Conservation (phyloP, 2,797 vertebrate species). For the Ctenosaura bakeri region DNA sequence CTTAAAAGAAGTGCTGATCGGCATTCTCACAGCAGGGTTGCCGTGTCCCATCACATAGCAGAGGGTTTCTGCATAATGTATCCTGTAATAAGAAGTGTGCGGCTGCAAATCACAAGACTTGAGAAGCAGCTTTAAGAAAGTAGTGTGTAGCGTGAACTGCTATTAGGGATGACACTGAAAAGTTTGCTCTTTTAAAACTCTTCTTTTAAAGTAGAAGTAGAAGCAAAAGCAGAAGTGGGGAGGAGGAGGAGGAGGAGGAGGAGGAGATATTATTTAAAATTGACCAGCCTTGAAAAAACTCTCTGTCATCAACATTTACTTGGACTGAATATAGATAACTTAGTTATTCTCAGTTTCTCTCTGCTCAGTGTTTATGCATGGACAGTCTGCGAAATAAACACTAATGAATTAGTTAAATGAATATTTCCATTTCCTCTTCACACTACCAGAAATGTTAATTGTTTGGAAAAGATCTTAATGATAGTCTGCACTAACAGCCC, state of each 20-base stretch:
- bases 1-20: constrained; percentile 92
- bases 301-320: constrained; percentile 67
- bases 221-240: constrained; percentile 75
- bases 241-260: neutral
- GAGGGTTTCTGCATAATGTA: constrained; percentile 87
- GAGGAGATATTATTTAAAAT: constrained; percentile 64
- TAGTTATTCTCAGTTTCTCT: constrained; percentile 56
- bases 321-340: constrained; percentile 74
- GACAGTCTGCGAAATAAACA: constrained; percentile 56
- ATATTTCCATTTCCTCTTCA: constrained; percentile 58
- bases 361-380: constrained; percentile 67
- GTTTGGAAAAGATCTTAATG: constrained; percentile 53
- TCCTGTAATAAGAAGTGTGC: constrained; percentile 84
- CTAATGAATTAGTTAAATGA: constrained; percentile 58
- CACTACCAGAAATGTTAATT: constrained; percentile 46
- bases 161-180: constrained; percentile 83
- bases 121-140: constrained; percentile 80
- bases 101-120: constrained; percentile 78
- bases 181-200: constrained; percentile 82
- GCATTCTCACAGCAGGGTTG: constrained; percentile 90
- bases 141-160: constrained; percentile 78
- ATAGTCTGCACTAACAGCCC: constrained; percentile 48
- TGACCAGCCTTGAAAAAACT: constrained; percentile 68
- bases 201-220: constrained; percentile 56
- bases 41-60: constrained; percentile 87